These are phyloP conservation scores for Coluber constrictor DNA, from an alignment of 2,797 vertebrate genomes.

Conservation along the genomic window DNA sequence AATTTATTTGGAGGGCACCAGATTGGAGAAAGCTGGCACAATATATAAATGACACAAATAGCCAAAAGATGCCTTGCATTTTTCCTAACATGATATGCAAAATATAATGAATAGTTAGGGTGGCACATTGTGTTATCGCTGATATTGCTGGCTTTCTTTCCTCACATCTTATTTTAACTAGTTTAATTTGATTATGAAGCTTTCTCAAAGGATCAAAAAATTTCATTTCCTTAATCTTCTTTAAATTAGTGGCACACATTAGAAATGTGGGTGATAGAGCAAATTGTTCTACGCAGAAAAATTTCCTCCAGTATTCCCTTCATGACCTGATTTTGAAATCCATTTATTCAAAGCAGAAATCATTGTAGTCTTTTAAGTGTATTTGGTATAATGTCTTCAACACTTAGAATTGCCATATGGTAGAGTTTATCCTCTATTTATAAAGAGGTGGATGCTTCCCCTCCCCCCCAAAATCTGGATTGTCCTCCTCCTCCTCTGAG, in stretches of 20 bases:
- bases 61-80: neutral
- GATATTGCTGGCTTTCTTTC: neutral
- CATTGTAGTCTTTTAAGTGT: neutral
- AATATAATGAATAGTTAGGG: neutral
- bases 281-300: neutral
- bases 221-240: constrained; percentile 12
- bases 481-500: neutral
- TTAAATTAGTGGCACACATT: neutral
- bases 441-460: neutral
- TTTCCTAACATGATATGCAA: neutral
- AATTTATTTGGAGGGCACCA: neutral
- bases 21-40: neutral
- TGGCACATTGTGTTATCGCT: neutral
- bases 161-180: neutral
- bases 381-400: neutral
- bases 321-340: neutral
- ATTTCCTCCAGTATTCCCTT: neutral
- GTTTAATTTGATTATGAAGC: neutral
- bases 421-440: neutral
- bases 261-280: neutral
- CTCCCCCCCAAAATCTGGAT: neutral
- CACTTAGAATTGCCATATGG: neutral
- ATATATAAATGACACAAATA: neutral
- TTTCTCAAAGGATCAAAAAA: neutral
- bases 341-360: neutral